phyloP scores from a whole-genome alignment of 2,888 invertebrate genomes.

The Caenorhabditis sulstoni region DNA sequence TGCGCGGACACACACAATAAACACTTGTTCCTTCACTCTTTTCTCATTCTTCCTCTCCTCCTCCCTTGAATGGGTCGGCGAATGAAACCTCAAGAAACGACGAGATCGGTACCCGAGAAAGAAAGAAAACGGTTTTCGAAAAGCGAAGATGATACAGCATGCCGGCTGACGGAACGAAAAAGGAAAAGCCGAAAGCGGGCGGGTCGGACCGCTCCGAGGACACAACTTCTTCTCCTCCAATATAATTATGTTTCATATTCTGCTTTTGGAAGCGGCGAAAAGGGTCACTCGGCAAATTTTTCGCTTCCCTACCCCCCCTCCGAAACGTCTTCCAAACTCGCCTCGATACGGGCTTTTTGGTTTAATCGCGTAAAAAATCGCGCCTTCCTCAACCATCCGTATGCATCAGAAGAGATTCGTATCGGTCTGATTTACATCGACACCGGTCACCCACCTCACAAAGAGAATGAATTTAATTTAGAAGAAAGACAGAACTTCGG shows the following conservation, averaged over 20 bases:
- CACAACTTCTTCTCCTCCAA: conserved; percentile 38
- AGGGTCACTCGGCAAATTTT: conserved; percentile 30
- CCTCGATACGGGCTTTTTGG: conserved; percentile 14
- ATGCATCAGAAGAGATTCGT: conserved; percentile 24
- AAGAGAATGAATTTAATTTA: neutral
- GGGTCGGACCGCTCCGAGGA: conserved; percentile 18
- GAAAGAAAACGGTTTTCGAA: conserved; percentile 1
- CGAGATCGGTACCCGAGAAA: neutral
- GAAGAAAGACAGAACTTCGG: neutral
- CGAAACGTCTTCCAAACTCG: too few relatives aligned
- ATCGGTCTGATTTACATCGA: conserved; percentile 55
- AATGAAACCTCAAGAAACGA: too few relatives aligned
- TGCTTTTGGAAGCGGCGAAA: conserved; percentile 25
- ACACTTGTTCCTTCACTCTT: conserved; percentile 33
- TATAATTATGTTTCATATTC: conserved; percentile 54
- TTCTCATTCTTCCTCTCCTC: conserved; percentile 1
- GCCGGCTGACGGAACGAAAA: neutral
- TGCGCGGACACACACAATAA: conserved; percentile 55
- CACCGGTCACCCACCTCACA: conserved; percentile 29
- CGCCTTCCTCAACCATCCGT: conserved; percentile 6
- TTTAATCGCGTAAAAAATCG: conserved; percentile 57
- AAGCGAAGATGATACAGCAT: neutral
- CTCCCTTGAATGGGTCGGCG: too few relatives aligned
- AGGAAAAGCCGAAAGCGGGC: conserved; percentile 3
- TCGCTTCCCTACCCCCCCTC: neutral